Conservation (phyloP, 2,113 vertebrate species). For the Gorsachius goisagi region DNA sequence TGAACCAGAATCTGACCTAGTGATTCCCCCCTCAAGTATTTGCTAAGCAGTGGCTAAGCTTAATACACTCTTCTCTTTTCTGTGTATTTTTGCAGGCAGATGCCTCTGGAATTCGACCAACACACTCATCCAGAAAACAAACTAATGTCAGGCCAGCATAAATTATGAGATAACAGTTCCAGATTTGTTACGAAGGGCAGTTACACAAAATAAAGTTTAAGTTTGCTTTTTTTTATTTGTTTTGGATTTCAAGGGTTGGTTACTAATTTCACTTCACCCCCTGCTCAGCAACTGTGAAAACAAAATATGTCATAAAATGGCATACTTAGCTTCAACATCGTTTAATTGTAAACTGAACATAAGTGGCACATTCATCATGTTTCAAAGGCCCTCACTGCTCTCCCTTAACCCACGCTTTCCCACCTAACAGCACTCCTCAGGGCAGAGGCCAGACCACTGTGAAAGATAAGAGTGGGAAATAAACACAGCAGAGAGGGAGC, state of each 20-base stretch:
- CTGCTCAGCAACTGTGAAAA: slow-evolving; percentile 4
- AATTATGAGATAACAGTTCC: background rate
- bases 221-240: background rate
- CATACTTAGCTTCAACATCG: background rate
- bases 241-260: background rate
- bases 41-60: background rate
- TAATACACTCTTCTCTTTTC: background rate
- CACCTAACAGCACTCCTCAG: background rate
- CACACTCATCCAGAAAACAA: background rate
- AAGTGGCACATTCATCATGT: background rate
- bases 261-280: background rate
- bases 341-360: background rate
- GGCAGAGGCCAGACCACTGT: background rate
- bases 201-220: background rate
- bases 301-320: slow-evolving; percentile 7
- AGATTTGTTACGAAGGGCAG: background rate
- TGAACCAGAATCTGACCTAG: background rate
- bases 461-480: background rate
- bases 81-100: slow-evolving; percentile 2
- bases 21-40: background rate
- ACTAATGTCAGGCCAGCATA: background rate
- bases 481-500: background rate
- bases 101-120: slow-evolving; percentile 9
- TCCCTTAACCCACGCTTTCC: background rate
- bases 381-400: background rate